Evolutionary conservation across 2,113 vertebrate genomes (phyloP), one percentile per base, ranked within the genome.

Genomic region (Tetrax tetrax): DNA sequence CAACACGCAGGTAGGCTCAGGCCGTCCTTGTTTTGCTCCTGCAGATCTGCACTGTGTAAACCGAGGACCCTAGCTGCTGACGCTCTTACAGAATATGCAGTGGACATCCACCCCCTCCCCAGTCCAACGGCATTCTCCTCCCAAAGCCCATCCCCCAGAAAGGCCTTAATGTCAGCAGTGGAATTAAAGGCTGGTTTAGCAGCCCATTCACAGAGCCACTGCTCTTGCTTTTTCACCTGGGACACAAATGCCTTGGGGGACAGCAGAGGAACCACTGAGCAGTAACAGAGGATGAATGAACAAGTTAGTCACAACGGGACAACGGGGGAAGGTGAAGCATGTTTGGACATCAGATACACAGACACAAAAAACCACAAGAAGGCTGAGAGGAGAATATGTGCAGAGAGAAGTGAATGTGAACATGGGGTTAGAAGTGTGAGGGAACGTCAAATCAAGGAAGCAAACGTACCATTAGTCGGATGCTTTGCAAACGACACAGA

Each of bases 401-500:
- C 93, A 97, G 89, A 97, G 54, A 89, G 88, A 95, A 89, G 92
- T 78, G 96, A 96, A 88, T 0, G 95, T 96, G 96, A 98, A 90
- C 53, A 81, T 95, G 50, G 95, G 95, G 96, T 97, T 98, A 97
- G 95, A 93, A 96, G 94, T 96, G 97, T 98, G 98, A 99, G 98
- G 98, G 98, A 99, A 98, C 97, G 90, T 96, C 97, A 98, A 98
- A 97, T 98, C 98, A 99, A 97, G 98, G 98, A 99, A 99, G 99
- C 99, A 99, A 99, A 99, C 99, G 98, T 99, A 99, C 99, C 99
- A 99, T 99, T 99, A 99, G 99, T 99, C 98, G 99, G 99, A 99
- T 99, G 98, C 99, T 99, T 99, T 99, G 99, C 99, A 99, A 99
- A 99, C 98, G 99, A 99, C 99, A 99, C 99, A 99, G 99, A 99